Evolutionary conservation across 2,797 vertebrate species (phyloP).

Genomic region (Helostoma temminkii): DNA sequence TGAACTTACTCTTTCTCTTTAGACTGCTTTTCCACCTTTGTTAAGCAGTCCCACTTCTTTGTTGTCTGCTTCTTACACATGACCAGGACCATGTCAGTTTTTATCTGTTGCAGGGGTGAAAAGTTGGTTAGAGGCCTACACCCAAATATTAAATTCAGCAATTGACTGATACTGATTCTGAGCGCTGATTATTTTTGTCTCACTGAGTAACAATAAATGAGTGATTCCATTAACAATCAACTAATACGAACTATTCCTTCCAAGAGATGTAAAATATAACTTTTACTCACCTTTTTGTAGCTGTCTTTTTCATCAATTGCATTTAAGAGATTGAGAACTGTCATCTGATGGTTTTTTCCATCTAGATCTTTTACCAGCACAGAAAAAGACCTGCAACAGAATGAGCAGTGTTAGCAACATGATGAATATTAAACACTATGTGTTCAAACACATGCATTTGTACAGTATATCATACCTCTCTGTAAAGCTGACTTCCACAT

Average conservation of each 20-base stretch:
- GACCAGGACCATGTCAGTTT: constrained; percentile 93
- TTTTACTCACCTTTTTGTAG: constrained; percentile 88
- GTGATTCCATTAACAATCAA: not conserved
- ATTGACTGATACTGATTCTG: not conserved
- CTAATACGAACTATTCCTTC: not conserved
- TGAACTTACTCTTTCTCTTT: constrained; percentile 97
- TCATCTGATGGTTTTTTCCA: constrained; percentile 95
- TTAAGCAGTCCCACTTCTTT: constrained; percentile 96
- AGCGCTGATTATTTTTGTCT: not conserved
- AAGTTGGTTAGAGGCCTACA: not conserved
- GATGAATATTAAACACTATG: not conserved
- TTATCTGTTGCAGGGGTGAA: constrained; percentile 84
- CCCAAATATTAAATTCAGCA: not conserved
- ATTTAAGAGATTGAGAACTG: constrained; percentile 90
- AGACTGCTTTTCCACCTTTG: constrained; percentile 92
- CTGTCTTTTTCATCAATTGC: constrained; percentile 91
- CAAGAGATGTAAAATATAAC: not conserved
- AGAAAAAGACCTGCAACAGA: constrained; percentile 88
- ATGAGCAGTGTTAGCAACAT: not conserved
- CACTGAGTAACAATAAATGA: not conserved
- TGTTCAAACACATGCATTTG: not conserved
- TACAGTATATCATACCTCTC: constrained; percentile 85
- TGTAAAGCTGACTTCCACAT: constrained; percentile 91
- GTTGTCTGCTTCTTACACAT: constrained; percentile 93
- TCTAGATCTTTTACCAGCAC: constrained; percentile 93